A percentile compares a stretch with the other conserved stretches of the same genome.
phyloP scores from a whole-genome alignment of 2,113 vertebrate genomes.

The Stomatorhinus ivindoensis region DNA sequence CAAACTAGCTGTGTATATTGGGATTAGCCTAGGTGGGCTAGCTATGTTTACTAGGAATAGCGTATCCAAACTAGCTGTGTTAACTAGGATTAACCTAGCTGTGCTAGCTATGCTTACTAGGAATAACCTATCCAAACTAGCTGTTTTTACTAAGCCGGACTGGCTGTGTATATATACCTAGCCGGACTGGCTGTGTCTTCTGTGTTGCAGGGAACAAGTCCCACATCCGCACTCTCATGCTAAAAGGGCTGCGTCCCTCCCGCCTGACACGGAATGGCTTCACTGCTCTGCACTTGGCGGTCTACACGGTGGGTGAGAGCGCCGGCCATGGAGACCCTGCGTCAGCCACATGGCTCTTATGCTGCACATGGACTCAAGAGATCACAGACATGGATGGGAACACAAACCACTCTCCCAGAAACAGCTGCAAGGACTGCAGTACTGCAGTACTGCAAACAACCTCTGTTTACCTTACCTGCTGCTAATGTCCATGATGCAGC shows the following conservation, averaged over 20 bases:
- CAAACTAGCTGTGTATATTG: not conserved
- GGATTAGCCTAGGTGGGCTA: not conserved
- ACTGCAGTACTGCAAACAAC: not conserved
- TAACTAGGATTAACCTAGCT: not conserved
- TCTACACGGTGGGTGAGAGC: conserved; percentile 68
- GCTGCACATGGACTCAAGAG: not conserved
- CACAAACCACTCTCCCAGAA: not conserved
- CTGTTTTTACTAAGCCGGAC: not conserved
- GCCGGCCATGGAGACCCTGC: not conserved
- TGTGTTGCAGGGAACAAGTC: conserved; percentile 70
- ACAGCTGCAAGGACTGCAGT: not conserved
- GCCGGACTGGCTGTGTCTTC: not conserved
- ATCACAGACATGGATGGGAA: not conserved
- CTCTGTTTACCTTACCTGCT: not conserved
- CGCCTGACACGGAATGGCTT: conserved; percentile 83
- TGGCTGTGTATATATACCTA: not conserved
- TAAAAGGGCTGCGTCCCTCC: conserved; percentile 86
- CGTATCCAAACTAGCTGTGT: not conserved
- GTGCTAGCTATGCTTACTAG: not conserved
- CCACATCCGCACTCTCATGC: conserved; percentile 76
- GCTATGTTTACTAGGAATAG: not conserved
- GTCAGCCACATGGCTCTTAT: not conserved
- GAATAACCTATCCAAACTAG: not conserved
- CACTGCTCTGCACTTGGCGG: conserved; percentile 84
- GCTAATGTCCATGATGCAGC: not conserved